Evolutionary conservation across 2,113 vertebrate genomes (phyloP), one percentile per base, ranked within the genome.

Genomic region (Gnathonemus echidnorhynchus): DNA sequence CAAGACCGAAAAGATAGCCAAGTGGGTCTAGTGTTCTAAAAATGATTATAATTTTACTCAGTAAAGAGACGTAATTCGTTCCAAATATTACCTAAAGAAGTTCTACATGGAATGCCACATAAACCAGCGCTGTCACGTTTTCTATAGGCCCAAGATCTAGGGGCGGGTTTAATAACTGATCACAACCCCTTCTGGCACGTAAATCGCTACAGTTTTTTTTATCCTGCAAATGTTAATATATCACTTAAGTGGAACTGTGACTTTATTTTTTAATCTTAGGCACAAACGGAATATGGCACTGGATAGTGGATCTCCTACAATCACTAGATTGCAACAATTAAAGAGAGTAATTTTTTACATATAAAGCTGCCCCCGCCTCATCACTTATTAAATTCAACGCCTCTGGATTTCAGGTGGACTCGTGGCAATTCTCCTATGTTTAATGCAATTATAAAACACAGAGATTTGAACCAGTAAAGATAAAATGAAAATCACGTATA

Each of bases 401-500:
- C 80, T 89, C 77, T 85, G 83, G 1, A 52, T 27, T 46, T 62
- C 45, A 58, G 21, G 39, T 52, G 24, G 31, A 21, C 24, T 42
- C 39, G 21, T 39, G 50, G 42, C 83, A 62, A 39, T 84, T 74
- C 49, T 45, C 35, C 80, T 42, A 24, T 89, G 84, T 62, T 83
- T 48, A 86, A 86, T 62, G 46, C 48, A 62, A 86, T 62, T 85
- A 84, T 74, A 31, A 83, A 89, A 50, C 89, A 86, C 50, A 48
- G 11, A 42, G 15, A 46, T 45, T 31, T 24, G 52, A 85, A 53
- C 74, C n/a, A 66, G 39, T 48, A 15, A n/a, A 21, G 49, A 88
- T 50, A 53, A 89, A 88, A 90, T 90, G 87, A 90, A 91, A 85
- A 88, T 70, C 87, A 91, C 94, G 91, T 90, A 91, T 93, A 95